Evolutionary conservation across 2,888 invertebrate species (phyloP).

Genomic region (Laothoe populi): DNA sequence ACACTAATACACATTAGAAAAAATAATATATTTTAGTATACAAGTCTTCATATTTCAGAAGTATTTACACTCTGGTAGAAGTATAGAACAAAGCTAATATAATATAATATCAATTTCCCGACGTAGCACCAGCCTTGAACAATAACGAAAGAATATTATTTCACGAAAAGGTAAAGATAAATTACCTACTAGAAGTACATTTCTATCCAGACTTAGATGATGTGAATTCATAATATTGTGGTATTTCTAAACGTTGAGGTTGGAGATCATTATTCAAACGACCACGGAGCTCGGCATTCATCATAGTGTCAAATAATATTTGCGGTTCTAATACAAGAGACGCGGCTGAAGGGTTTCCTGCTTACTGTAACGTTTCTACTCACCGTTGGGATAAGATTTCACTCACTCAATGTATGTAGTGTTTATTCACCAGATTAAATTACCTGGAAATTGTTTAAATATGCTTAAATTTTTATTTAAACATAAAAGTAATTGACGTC

Average conservation of each 20-base stretch:
- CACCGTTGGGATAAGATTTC: neutral
- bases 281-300: constrained; percentile 33
- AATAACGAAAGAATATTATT: constrained; percentile 14
- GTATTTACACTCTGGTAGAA: neutral
- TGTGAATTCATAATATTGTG: constrained; percentile 15
- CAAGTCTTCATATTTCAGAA: neutral
- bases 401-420: neutral
- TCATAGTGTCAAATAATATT: constrained; percentile 38
- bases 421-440: neutral
- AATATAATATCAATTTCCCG: constrained; percentile 19
- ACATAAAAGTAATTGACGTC: too few species aligned
- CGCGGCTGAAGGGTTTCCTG: neutral
- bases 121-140: constrained; percentile 14
- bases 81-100: neutral
- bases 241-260: constrained; percentile 21
- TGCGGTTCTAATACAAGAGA: constrained; percentile 10
- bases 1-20: neutral
- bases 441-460: too few species aligned
- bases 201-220: constrained; percentile 3
- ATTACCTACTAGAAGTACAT: constrained; percentile 16
- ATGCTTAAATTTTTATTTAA: too few species aligned
- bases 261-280: constrained; percentile 29
- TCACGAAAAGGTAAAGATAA: constrained; percentile 18
- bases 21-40: neutral
- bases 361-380: neutral